Percentiles rank a stretch among this genome's conserved stretches.
Evolutionary conservation across 2,797 vertebrate genomes (phyloP).

Genomic region (Tapera naevia): DNA sequence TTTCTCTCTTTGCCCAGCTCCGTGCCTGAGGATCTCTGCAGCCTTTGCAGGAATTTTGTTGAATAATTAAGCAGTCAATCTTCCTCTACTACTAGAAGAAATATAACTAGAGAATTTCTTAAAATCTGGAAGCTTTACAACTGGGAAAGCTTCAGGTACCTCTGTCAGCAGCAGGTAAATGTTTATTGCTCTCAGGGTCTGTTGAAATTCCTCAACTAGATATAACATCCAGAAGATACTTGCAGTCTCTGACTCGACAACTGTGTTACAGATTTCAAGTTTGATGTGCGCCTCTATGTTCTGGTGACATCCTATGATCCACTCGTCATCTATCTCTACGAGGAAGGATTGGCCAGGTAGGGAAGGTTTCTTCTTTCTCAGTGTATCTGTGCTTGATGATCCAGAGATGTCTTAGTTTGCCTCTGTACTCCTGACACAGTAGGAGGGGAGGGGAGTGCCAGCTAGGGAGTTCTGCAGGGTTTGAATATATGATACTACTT

Average conservation of each 20-base stretch:
- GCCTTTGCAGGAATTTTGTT: neutral
- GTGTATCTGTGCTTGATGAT: neutral
- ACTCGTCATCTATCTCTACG: constrained; percentile 92
- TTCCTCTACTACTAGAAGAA: neutral
- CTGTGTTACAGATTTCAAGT: constrained; percentile 91
- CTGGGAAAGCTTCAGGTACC: neutral
- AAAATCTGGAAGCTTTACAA: neutral
- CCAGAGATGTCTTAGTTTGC: neutral
- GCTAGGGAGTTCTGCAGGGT: neutral
- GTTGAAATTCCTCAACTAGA: neutral
- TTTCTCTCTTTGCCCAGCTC: neutral
- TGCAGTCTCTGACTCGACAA: neutral
- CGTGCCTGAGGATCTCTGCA: neutral
- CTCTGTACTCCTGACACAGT: neutral
- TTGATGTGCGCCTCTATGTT: constrained; percentile 94
- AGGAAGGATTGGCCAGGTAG: constrained; percentile 95
- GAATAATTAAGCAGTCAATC: neutral
- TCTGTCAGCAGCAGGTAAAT: neutral
- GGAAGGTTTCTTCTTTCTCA: neutral
- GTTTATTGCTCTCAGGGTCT: neutral
- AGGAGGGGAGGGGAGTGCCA: neutral
- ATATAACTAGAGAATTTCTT: neutral
- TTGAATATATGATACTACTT: neutral
- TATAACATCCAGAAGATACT: neutral
- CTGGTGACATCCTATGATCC: constrained; percentile 96